Evolutionary conservation across 2,797 vertebrate species (phyloP).

Genomic region (Remorina albescens): DNA sequence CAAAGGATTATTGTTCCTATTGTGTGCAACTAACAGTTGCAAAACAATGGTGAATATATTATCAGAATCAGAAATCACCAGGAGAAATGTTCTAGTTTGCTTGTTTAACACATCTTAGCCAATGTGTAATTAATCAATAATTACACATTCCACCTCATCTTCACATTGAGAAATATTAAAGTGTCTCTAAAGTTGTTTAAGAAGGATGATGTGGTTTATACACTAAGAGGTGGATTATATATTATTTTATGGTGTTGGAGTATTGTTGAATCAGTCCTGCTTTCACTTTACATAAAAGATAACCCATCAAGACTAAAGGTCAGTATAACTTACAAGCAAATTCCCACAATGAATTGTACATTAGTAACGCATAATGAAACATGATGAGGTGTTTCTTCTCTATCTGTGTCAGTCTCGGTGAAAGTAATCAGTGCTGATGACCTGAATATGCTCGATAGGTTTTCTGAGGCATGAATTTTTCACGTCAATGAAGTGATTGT

Average conservation of each 20-base stretch:
- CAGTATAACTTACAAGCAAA: not conserved
- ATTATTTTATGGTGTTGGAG: not conserved
- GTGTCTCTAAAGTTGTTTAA: too few relatives aligned
- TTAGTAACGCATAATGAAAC: not conserved
- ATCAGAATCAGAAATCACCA: too few relatives aligned
- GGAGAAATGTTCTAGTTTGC: too few relatives aligned
- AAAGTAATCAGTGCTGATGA: constrained; percentile 8
- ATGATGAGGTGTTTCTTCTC: not conserved
- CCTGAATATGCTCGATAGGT: constrained; percentile 23
- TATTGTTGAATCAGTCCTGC: not conserved
- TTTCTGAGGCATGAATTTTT: constrained; percentile 15
- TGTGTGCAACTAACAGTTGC: too few relatives aligned
- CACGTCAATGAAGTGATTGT: constrained; percentile 12
- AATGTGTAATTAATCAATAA: not conserved
- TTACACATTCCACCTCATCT: not conserved
- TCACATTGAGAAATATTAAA: not conserved
- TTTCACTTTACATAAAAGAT: not conserved
- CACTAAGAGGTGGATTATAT: not conserved
- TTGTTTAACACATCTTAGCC: not conserved
- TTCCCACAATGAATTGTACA: not conserved
- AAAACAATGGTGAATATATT: too few relatives aligned
- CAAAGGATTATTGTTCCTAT: too few relatives aligned
- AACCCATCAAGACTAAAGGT: not conserved
- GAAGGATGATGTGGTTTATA: not conserved
- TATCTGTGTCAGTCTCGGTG: constrained; percentile 11